Conservation (phyloP, 1,140 invertebrate species). For the Artemia franciscana region DNA sequence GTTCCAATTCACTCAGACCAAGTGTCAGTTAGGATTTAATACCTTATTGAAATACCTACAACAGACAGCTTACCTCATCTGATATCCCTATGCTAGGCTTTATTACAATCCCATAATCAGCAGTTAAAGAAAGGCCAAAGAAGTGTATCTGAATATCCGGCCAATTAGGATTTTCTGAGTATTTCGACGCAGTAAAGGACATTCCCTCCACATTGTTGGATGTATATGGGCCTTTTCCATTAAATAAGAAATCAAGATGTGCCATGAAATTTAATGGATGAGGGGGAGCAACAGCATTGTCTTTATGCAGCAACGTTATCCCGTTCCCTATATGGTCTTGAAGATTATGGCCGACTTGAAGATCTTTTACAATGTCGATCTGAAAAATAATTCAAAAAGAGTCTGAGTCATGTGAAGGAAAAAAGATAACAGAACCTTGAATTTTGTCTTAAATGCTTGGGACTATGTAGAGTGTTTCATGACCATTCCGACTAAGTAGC, state of each 20-base stretch:
- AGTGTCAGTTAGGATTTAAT: no score
- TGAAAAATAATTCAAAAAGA: neutral
- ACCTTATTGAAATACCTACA: no score
- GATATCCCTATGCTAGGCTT: constrained; percentile 30
- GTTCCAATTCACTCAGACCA: no score
- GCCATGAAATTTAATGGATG: constrained; percentile 4
- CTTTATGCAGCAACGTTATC: constrained; percentile 7
- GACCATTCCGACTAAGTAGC: no score
- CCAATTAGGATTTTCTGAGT: constrained; percentile 26
- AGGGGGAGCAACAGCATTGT: constrained; percentile 3
- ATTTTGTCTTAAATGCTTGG: no score
- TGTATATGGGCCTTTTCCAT: constrained; percentile 6
- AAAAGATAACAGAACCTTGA: no score
- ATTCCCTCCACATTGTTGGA: constrained; percentile 8
- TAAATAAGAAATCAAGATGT: constrained; percentile 1
- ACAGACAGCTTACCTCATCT: neutral
- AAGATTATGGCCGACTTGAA: constrained; percentile 3
- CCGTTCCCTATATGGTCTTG: constrained; percentile 2
- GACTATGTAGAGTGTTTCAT: no score
- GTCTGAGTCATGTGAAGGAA: no score
- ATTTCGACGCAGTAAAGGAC: constrained; percentile 4
- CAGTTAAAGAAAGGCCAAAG: constrained; percentile 51
- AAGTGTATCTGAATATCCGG: constrained; percentile 72
- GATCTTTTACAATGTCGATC: constrained; percentile 1
- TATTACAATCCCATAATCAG: constrained; percentile 51